Base-by-base conservation (phyloP, 2,797 vertebrate species). In the Propithecus deckenii region DNA sequence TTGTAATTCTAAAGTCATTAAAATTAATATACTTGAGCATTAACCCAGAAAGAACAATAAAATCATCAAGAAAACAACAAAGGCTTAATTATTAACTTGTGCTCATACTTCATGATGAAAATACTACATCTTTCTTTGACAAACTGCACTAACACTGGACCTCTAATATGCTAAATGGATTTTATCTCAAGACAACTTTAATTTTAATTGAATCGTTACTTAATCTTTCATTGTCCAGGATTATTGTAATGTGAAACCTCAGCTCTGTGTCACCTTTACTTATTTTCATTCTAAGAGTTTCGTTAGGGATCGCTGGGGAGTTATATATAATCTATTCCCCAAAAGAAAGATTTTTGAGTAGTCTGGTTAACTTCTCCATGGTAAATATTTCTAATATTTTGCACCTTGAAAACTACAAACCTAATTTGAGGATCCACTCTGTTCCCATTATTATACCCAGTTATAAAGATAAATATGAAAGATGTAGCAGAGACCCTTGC, bases 121-220 rank as follows among this genome's bases (percentile, higher is more conserved):
- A 95, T 97, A 95, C 84, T 91, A 89, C 63, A 96, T 50, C 72
- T 95, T 97, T 89, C 23, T 95, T 93, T 96, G 79, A 65, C n/a
- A 43, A 87, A 48, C 28, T 93, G 65, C 7, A 71, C 11, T 93
- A 67, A 96, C n/a, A 72, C 76, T 79, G 52, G 57, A 78, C 13
- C 28, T 92, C 48, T 91, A 50, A 43, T 38, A 74, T 30, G 48
- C 65, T 76, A 95, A 85, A 15, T 92, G n/a, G 55, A 86, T 84
- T 86, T 95, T 88, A 80, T 85, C 38, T 96, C 18, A 78, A 25
- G 22, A 79, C 23, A 89, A 65, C 63, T 97, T 89, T 61, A 89
- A 71, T 95, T 96, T 95, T 95, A 92, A 84, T 92, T 85, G 43
- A 84, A 90, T 94, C 55, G 57, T 35, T 63, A 41, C 38, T 86